These are phyloP conservation scores for Thamnophis sirtalis DNA, from an alignment of 2,113 vertebrate species.

Conservation along the genomic window DNA sequence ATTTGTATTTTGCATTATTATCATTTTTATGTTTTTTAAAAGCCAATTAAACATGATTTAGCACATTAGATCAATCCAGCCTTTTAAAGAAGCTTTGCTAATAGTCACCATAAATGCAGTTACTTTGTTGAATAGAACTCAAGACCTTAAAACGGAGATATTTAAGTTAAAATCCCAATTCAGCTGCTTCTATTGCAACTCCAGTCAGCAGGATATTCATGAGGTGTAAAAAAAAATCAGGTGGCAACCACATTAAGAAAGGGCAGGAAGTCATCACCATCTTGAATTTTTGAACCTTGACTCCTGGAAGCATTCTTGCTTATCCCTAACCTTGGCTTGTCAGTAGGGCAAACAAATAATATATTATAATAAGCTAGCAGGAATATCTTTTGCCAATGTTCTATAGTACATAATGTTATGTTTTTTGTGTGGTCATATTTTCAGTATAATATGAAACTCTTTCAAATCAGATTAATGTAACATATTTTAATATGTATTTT, in stretches of 20 bases:
- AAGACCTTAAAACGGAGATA: neutral
- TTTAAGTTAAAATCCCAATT: neutral
- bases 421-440: neutral
- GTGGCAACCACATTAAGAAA: neutral
- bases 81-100: neutral
- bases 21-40: neutral
- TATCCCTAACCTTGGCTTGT: neutral
- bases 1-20: neutral
- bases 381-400: neutral
- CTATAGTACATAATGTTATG: neutral
- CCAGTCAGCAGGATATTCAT: neutral
- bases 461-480: neutral
- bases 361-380: neutral
- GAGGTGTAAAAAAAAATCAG: neutral
- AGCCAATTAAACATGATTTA: neutral
- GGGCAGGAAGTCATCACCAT: neutral
- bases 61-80: neutral
- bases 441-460: neutral
- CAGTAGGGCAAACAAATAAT: too few species aligned
- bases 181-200: neutral
- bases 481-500: neutral
- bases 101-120: neutral
- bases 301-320: neutral
- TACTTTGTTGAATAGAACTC: neutral
- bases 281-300: neutral